phyloP scores from a whole-genome alignment of 2,797 vertebrate genomes.

The Coregonus ussuriensis region DNA sequence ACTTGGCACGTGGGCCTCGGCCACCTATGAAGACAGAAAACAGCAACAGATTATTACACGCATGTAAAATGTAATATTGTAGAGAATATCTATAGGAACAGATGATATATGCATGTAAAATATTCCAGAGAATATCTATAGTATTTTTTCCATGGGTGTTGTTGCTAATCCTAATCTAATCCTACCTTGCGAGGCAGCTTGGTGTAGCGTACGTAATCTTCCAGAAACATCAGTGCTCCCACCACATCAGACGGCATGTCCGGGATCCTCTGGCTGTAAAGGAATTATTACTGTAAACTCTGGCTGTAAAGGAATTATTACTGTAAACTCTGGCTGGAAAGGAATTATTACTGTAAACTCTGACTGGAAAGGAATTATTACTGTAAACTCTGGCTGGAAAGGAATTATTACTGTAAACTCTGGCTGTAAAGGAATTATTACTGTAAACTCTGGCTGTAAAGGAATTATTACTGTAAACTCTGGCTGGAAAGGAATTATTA shows the following conservation, averaged over 20 bases:
- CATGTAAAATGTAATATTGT: neutral
- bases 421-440: too few relatives aligned
- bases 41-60: conserved; percentile 5
- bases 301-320: neutral
- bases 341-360: neutral
- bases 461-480: too few relatives aligned
- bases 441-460: too few relatives aligned
- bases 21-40: conserved; percentile 80
- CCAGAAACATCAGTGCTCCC: conserved; percentile 92
- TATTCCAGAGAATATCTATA: neutral
- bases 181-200: conserved; percentile 92
- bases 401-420: too few relatives aligned
- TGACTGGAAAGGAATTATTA: too few relatives aligned
- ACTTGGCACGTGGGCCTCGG: conserved; percentile 95
- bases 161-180: neutral
- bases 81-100: too few relatives aligned
- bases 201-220: conserved; percentile 96
- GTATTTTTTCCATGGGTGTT: neutral
- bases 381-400: too few relatives aligned
- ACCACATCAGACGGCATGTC: conserved; percentile 98
- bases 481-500: too few relatives aligned
- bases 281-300: too few relatives aligned
- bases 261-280: conserved; percentile 91
- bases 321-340: neutral
- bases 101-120: conserved; percentile 8